Conservation (phyloP, 2,113 vertebrate species). For the Excalfactoria chinensis region DNA sequence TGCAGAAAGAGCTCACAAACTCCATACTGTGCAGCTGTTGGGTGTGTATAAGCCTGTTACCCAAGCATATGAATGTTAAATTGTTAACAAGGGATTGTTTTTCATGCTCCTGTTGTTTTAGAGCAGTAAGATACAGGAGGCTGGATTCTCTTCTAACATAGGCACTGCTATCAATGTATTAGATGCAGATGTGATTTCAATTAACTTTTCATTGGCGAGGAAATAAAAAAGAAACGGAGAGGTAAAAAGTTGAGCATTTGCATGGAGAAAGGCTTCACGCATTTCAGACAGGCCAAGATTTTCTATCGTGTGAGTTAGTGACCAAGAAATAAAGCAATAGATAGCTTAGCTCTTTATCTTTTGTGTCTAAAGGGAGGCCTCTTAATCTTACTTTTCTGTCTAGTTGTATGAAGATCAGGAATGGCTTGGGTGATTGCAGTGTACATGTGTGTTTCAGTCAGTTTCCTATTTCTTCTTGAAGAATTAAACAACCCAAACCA, state of each 20-base stretch:
- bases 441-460: background rate
- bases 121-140: background rate
- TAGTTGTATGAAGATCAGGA: background rate
- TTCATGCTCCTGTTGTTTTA: background rate
- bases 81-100: background rate
- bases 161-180: background rate
- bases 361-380: background rate
- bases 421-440: background rate
- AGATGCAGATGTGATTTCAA: background rate
- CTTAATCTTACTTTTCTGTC: background rate
- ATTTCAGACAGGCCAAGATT: background rate
- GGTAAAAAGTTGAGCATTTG: background rate
- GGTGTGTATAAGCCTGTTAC: background rate
- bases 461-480: background rate
- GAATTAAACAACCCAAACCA: background rate
- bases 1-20: background rate
- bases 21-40: rapidly evolving
- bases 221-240: background rate
- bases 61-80: background rate
- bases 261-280: background rate
- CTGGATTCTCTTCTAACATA: background rate
- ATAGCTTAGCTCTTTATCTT: background rate
- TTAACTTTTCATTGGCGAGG: background rate
- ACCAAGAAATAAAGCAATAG: background rate
- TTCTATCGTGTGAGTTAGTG: background rate